These are phyloP conservation scores for Phrynocephalus guinanensis DNA, from an alignment of 2,797 vertebrate genomes.

Conservation along the genomic window DNA sequence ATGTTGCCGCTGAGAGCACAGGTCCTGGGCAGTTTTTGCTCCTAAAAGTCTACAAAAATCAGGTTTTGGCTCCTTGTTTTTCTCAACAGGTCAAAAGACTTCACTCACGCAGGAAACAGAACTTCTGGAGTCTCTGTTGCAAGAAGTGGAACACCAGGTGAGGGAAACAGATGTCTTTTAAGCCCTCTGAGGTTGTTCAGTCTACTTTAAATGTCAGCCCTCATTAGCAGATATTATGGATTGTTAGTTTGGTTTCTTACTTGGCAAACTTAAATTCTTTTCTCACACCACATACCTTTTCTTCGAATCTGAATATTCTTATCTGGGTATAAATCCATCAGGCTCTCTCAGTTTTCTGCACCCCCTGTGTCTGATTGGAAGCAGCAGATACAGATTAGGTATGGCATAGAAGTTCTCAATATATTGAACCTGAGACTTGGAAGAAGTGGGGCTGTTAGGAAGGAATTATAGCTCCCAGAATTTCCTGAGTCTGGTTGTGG, in stretches of 20 bases:
- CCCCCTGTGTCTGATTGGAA: background rate
- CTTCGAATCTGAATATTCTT: background rate
- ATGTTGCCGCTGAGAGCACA: background rate
- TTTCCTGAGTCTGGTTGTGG: too few species aligned
- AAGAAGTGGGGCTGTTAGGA: too few species aligned
- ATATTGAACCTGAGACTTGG: background rate
- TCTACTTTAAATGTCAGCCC: background rate
- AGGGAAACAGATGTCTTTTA: constrained; percentile 54
- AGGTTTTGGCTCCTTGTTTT: constrained; percentile 32
- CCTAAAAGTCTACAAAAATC: background rate
- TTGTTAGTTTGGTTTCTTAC: background rate
- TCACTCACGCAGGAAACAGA: constrained; percentile 98
- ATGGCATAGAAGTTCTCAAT: background rate
- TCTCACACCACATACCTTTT: background rate
- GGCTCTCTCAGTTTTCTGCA: background rate
- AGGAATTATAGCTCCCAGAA: too few species aligned
- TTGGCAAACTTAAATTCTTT: background rate
- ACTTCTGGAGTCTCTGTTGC: constrained; percentile 95
- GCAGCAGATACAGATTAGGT: background rate
- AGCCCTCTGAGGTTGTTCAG: constrained; percentile 6
- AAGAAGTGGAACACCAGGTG: constrained; percentile 99
- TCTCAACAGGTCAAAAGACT: constrained; percentile 93
- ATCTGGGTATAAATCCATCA: background rate
- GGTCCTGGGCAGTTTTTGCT: constrained; percentile 15
- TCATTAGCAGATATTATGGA: background rate